Percentiles rank a stretch among this genome's conserved stretches.
Evolutionary conservation across 2,888 invertebrate species (phyloP).

Genomic region (Octodonta nipae): DNA sequence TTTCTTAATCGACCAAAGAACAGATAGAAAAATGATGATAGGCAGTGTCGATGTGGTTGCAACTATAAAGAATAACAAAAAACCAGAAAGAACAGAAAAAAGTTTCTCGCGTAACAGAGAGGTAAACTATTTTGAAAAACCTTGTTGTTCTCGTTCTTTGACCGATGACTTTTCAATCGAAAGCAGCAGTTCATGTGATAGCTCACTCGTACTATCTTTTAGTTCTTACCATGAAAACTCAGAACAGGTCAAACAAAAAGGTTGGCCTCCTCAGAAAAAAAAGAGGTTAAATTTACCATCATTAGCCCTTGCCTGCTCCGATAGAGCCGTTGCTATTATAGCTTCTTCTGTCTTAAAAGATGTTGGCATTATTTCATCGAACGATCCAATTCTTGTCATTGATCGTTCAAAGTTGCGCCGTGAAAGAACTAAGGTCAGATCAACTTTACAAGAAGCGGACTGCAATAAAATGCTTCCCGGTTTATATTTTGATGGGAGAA

Average conservation of each 20-base stretch:
- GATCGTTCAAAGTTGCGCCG: not conserved
- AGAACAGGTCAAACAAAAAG: not conserved
- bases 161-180: too few species aligned
- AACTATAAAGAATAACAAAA: too few species aligned
- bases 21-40: constrained; percentile 3
- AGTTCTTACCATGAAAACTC: too few species aligned
- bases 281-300: constrained; percentile 6
- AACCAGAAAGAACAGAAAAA: too few species aligned
- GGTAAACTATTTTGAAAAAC: too few species aligned
- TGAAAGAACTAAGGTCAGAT: not conserved
- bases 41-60: constrained; percentile 1
- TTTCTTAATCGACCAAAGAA: constrained; percentile 2
- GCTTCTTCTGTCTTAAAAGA: constrained; percentile 7
- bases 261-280: too few species aligned
- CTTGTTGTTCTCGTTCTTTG: too few species aligned
- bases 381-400: not conserved
- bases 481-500: too few species aligned
- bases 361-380: not conserved
- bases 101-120: too few species aligned
- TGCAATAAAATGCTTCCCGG: not conserved
- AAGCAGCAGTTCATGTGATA: too few species aligned
- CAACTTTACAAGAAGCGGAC: not conserved
- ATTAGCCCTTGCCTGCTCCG: constrained; percentile 10
- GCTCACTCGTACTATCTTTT: too few species aligned
- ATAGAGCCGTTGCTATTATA: constrained; percentile 10